phyloP scores from a whole-genome alignment of 2,113 vertebrate species.

The Columba janthina region DNA sequence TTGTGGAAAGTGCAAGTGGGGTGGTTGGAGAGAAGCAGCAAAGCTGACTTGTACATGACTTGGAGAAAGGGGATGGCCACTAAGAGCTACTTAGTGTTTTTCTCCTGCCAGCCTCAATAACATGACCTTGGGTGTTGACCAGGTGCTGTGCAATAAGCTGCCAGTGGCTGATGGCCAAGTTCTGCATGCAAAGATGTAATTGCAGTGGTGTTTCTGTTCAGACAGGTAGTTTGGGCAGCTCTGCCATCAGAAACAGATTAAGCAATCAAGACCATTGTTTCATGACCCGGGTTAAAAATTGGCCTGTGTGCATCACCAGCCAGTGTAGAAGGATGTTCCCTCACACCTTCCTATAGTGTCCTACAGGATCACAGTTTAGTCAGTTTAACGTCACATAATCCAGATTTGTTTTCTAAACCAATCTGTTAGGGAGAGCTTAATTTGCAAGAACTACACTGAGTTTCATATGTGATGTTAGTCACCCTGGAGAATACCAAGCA shows the following conservation, averaged over 20 bases:
- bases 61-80: neutral
- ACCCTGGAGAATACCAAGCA: neutral
- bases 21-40: neutral
- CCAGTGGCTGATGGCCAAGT: neutral
- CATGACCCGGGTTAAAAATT: neutral
- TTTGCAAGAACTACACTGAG: neutral
- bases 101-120: neutral
- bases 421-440: neutral
- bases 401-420: neutral
- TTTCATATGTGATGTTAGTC: neutral
- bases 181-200: neutral
- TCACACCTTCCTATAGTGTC: neutral
- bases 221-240: neutral
- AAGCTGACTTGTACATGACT: neutral
- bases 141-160: neutral
- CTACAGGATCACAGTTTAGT: neutral
- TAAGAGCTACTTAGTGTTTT: neutral
- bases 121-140: neutral
- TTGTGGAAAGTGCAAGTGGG: neutral
- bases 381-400: neutral
- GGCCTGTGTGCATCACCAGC: fast-evolving
- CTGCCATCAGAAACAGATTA: neutral
- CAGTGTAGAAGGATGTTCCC: neutral
- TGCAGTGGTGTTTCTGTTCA: neutral
- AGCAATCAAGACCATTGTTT: neutral